Evolutionary conservation across 2,888 invertebrate genomes (phyloP).

Genomic region (Lasioglossum malachurum): DNA sequence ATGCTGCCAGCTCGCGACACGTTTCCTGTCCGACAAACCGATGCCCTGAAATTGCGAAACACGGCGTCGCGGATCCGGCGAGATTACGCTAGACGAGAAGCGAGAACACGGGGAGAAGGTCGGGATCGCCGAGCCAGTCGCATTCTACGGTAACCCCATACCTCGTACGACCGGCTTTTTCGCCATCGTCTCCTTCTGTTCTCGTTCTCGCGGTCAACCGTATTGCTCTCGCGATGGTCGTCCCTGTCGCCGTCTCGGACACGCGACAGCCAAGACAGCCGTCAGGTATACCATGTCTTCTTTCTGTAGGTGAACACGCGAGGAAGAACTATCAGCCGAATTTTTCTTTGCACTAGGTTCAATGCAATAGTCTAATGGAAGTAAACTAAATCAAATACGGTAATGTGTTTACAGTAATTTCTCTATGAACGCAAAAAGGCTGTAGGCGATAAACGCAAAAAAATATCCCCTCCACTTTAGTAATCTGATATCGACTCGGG

Average conservation of each 20-base stretch:
- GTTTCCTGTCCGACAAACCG: neutral
- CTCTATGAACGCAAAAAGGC: no score
- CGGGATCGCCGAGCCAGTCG: constrained; percentile 20
- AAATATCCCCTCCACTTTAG: no score
- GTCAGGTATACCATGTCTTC: neutral
- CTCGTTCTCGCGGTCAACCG: constrained; percentile 2
- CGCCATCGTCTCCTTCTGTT: constrained; percentile 18
- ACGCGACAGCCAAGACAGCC: neutral
- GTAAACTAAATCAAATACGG: no score
- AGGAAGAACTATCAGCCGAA: neutral
- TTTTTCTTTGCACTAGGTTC: no score
- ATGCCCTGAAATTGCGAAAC: neutral
- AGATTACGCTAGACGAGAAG: neutral
- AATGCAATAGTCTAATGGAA: no score
- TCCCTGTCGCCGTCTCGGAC: neutral
- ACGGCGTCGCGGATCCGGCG: neutral
- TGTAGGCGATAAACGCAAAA: no score
- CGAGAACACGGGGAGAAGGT: neutral
- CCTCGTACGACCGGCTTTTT: constrained; percentile 63
- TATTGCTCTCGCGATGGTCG: neutral
- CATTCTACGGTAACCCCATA: constrained; percentile 59
- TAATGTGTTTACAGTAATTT: no score
- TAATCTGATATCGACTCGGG: no score
- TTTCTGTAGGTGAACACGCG: neutral
- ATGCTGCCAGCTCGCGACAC: neutral